Percentiles rank a stretch among this genome's conserved stretches.
Conservation (phyloP, 2,888 invertebrate species). For the Dynastes tityus region DNA sequence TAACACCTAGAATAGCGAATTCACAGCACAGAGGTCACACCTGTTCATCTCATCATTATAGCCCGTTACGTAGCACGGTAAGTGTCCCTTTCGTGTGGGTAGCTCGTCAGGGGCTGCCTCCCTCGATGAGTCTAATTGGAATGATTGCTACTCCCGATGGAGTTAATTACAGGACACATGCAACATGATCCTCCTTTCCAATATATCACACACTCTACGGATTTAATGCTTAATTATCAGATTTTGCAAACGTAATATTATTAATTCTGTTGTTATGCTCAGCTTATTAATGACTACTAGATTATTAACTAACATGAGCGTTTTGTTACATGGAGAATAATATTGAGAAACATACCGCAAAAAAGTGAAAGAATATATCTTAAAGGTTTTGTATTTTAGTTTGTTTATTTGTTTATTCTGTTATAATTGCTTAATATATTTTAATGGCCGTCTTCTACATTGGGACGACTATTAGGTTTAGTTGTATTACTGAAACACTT, state of each 20-base stretch:
- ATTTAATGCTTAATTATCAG: conserved; percentile 65
- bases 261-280: conserved; percentile 29
- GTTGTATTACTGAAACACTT: too few species aligned
- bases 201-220: conserved; percentile 65
- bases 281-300: not conserved
- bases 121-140: conserved; percentile 64
- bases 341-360: too few species aligned
- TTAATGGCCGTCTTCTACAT: too few species aligned
- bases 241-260: conserved; percentile 44
- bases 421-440: too few species aligned
- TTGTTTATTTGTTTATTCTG: too few species aligned
- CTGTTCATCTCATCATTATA: conserved; percentile 39
- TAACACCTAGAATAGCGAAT: not conserved
- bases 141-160: conserved; percentile 69
- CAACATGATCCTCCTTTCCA: conserved; percentile 63
- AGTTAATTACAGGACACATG: conserved; percentile 71
- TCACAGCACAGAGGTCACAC: conserved; percentile 9
- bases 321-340: too few species aligned
- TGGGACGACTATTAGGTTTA: too few species aligned
- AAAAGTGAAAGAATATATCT: too few species aligned
- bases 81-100: conserved; percentile 20
- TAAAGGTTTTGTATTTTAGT: too few species aligned
- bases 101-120: conserved; percentile 32
- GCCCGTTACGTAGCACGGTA: conserved; percentile 7
- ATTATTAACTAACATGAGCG: too few species aligned